phyloP scores from a whole-genome alignment of 2,113 vertebrate species.

The Hippopotamus amphibius region DNA sequence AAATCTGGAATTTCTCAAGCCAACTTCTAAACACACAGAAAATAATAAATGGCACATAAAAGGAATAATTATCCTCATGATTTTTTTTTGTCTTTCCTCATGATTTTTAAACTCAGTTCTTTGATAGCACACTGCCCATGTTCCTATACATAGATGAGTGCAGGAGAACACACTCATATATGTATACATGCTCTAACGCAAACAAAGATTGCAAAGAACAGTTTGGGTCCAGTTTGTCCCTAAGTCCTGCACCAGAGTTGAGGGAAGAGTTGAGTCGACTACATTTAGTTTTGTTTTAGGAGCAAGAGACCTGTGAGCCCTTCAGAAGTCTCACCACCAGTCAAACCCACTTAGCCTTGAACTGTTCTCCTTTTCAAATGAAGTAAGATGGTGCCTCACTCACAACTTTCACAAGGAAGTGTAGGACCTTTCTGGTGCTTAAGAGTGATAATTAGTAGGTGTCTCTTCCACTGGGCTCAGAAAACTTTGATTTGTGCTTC shows the following conservation, averaged over 20 bases:
- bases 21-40: slow-evolving; percentile 33
- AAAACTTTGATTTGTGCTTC: slow-evolving; percentile 50
- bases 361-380: background rate
- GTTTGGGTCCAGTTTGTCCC: background rate
- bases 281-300: background rate
- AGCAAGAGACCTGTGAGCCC: background rate
- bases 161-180: no score
- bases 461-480: background rate
- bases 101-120: background rate
- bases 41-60: background rate
- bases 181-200: background rate
- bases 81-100: background rate
- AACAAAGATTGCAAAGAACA: background rate
- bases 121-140: background rate
- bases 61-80: background rate
- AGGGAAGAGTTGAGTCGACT: background rate
- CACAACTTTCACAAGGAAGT: background rate
- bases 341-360: background rate
- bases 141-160: background rate
- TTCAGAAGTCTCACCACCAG: background rate
- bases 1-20: slow-evolving; percentile 50
- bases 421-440: background rate
- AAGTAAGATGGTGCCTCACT: background rate
- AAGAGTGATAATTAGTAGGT: slow-evolving; percentile 12
- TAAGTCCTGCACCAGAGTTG: background rate